A percentile compares a stretch with the other conserved stretches of the same genome.
Conservation (phyloP, 1,140 invertebrate genomes). For the Nilaparvata lugens region DNA sequence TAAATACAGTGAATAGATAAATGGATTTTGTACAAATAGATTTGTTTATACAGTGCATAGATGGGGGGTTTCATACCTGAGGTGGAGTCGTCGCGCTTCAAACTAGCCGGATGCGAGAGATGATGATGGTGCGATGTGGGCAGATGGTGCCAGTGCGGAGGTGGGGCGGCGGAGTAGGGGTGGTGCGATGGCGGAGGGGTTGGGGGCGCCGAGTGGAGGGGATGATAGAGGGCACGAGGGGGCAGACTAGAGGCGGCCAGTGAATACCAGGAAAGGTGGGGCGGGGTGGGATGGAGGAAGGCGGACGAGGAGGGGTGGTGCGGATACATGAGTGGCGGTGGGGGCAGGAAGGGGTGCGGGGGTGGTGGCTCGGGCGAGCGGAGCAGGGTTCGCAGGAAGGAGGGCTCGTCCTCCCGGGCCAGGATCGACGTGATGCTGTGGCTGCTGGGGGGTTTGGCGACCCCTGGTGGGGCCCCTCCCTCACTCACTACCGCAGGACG, state of each 20-base stretch:
- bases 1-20: background rate
- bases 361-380: slow-evolving; percentile 19
- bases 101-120: background rate
- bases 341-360: slow-evolving; percentile 20
- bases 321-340: slow-evolving; percentile 22
- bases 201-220: slow-evolving; percentile 21
- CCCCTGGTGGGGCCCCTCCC: too few species aligned
- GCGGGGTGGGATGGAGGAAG: slow-evolving; percentile 25
- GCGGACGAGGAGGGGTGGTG: slow-evolving; percentile 27
- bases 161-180: slow-evolving; percentile 25
- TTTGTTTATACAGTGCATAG: background rate
- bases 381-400: slow-evolving; percentile 20
- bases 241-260: slow-evolving; percentile 14
- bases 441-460: slow-evolving; percentile 26
- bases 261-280: slow-evolving; percentile 12
- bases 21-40: background rate
- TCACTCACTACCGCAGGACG: too few species aligned
- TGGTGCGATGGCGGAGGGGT: slow-evolving; percentile 13
- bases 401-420: slow-evolving; percentile 33
- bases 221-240: slow-evolving; percentile 19
- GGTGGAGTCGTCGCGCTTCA: slow-evolving; percentile 10
- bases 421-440: slow-evolving; percentile 31
- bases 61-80: too few species aligned
- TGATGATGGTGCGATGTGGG: background rate
- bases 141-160: background rate